Evolutionary conservation across 2,888 invertebrate species (phyloP), one percentile per base, ranked within the genome.

Genomic region (Drosophila quinaria): DNA sequence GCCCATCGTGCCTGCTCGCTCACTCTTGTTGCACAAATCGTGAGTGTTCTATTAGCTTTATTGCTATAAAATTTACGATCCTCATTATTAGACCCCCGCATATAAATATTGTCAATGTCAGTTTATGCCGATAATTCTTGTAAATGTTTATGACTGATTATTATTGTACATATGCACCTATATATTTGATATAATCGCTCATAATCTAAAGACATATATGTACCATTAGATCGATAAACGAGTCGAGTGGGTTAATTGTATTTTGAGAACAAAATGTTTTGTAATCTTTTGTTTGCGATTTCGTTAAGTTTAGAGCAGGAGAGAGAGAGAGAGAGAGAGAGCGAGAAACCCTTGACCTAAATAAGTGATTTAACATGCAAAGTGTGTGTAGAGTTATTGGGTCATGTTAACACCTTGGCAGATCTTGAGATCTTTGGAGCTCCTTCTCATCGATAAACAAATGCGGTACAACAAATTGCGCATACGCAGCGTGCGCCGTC

Each of bases 401-500:
- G 55, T 35, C 33, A 50, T 35, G 50, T 50, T 44, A 44, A 56
- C 55, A 56, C 44, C 55, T 44, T 56, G 42, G 22, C 33, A 33
- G 55, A 56, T 56, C n/a, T 33, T n/a, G 5, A 15, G 31, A n/a
- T 29, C 17, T 29, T 17, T 37, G 37, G 37, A 4, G 17, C 33
- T 19, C 3, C 31, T 29, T 4, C 60, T 52, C 29, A 51, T 66
- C 66, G 52, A 42, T 50, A 42, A 54, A 35, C 67, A 50, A 1
- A 31, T 15, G 42, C 13, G 41, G 17, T 17, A 58, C 46, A 25
- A 46, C 41, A 44, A 58, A 80, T 84, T 75, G 74, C 78, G 83
- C 70, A 80, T 89, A 83, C 80, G 84, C 78, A 86, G 68, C 89
- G 75, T 87, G 80, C 46, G 78, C 67, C 67, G 61, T 64, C 52